Evolutionary conservation across 2,797 vertebrate genomes (phyloP).

Genomic region (Serranus cabrilla): DNA sequence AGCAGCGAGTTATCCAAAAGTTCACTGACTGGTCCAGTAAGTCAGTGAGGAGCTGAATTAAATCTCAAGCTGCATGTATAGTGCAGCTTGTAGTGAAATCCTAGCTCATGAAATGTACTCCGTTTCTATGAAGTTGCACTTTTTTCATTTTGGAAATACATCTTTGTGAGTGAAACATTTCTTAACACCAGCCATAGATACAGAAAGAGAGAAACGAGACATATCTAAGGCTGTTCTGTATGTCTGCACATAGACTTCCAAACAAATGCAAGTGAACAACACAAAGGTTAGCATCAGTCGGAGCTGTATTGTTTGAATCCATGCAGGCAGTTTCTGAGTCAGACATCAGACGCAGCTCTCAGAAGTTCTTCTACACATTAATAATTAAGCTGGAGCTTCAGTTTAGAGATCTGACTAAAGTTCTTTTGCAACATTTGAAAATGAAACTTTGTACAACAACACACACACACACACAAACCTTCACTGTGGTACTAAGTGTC

Average conservation of each 20-base stretch:
- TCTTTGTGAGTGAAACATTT: not conserved
- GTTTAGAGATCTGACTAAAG: conserved; percentile 36
- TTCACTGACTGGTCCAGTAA: conserved; percentile 23
- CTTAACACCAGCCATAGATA: not conserved
- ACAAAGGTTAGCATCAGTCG: not conserved
- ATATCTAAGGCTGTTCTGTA: not conserved
- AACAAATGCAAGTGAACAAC: conserved; percentile 18
- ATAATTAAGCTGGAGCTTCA: conserved; percentile 41
- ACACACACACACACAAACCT: conserved; percentile 12
- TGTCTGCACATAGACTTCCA: not conserved
- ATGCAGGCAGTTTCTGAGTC: conserved; percentile 28
- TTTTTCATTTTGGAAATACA: not conserved
- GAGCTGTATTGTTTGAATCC: conserved; percentile 28
- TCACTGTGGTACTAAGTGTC: conserved; percentile 3
- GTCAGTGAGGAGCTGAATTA: conserved; percentile 32
- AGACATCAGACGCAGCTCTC: conserved; percentile 25
- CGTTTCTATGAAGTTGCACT: not conserved
- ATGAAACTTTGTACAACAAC: conserved; percentile 14
- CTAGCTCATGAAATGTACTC: not conserved
- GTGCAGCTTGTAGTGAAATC: not conserved
- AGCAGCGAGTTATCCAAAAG: conserved; percentile 18
- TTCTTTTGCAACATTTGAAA: conserved; percentile 22
- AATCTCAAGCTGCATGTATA: conserved; percentile 16
- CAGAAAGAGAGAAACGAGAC: not conserved
- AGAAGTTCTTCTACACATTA: conserved; percentile 31